These are phyloP conservation scores for Paralvinella palmiformis DNA, from an alignment of 1,140 invertebrate genomes.

Conservation along the genomic window DNA sequence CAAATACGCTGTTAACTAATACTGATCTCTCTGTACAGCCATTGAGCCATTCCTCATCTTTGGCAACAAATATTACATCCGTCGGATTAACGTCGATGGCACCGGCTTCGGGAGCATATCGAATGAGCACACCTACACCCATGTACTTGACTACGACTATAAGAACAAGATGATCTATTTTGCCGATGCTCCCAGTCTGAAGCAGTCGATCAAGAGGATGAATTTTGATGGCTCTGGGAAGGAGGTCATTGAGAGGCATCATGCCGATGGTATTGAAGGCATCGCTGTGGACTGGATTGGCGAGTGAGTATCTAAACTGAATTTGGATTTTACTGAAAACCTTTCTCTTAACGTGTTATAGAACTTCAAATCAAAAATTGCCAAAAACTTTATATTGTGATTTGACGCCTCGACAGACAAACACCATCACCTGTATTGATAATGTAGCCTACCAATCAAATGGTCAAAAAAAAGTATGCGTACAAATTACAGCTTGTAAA, in stretches of 20 bases:
- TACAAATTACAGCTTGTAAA: too few species aligned
- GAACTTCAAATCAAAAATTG: too few species aligned
- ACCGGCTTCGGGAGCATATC: not conserved
- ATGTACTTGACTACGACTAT: not conserved
- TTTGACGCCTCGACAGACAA: too few species aligned
- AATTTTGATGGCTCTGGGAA: not conserved
- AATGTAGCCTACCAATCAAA: too few species aligned
- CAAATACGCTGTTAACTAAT: too few species aligned
- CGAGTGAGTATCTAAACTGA: not conserved
- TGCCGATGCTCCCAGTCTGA: not conserved
- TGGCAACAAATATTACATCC: too few species aligned
- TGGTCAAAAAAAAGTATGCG: too few species aligned
- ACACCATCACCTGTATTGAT: too few species aligned
- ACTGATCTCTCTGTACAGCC: too few species aligned
- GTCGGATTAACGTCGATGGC: not conserved
- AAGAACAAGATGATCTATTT: not conserved
- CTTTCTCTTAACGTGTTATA: too few species aligned
- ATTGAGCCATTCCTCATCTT: too few species aligned
- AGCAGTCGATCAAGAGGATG: not conserved
- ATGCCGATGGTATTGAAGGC: not conserved
- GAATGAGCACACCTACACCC: not conserved
- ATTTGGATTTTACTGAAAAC: not conserved
- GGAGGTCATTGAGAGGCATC: not conserved
- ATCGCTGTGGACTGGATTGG: constrained; percentile 13
- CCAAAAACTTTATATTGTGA: too few species aligned